Evolutionary conservation across 1,140 invertebrate genomes (phyloP).

Genomic region (Heliconius eleuchia): DNA sequence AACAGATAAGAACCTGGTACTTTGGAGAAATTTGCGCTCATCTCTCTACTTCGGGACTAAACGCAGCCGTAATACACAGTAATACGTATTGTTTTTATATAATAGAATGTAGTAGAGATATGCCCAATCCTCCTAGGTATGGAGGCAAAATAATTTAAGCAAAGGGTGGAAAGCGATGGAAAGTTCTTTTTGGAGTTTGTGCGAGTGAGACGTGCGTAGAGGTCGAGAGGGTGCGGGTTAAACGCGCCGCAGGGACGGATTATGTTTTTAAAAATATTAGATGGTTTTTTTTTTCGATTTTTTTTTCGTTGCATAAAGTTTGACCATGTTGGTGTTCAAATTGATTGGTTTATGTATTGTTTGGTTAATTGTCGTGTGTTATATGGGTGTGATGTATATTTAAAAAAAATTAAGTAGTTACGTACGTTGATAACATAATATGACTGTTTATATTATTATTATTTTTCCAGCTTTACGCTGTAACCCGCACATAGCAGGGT

Average conservation of each 20-base stretch:
- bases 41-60: slow-evolving; percentile 37
- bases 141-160: slow-evolving; percentile 80
- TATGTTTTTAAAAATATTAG: slow-evolving; percentile 40
- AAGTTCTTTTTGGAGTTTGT: slow-evolving; percentile 80
- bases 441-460: too few species aligned
- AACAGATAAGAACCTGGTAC: slow-evolving; percentile 67
- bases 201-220: slow-evolving; percentile 80
- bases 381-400: neutral
- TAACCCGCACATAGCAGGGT: too few species aligned
- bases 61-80: slow-evolving; percentile 46
- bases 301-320: slow-evolving; percentile 3
- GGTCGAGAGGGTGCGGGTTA: slow-evolving; percentile 74
- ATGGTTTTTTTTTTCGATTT: slow-evolving; percentile 33
- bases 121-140: slow-evolving; percentile 56
- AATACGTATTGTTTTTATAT: slow-evolving; percentile 53
- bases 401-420: too few species aligned
- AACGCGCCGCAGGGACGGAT: slow-evolving; percentile 69
- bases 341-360: slow-evolving; percentile 4
- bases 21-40: slow-evolving; percentile 67
- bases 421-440: too few species aligned
- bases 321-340: neutral
- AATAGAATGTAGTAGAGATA: slow-evolving; percentile 46
- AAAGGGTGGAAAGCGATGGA: slow-evolving; percentile 77
- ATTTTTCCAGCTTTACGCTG: too few species aligned
- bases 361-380: neutral